phyloP scores from a whole-genome alignment of 2,888 invertebrate genomes.

The Gastracanthus pulcherrimus region DNA sequence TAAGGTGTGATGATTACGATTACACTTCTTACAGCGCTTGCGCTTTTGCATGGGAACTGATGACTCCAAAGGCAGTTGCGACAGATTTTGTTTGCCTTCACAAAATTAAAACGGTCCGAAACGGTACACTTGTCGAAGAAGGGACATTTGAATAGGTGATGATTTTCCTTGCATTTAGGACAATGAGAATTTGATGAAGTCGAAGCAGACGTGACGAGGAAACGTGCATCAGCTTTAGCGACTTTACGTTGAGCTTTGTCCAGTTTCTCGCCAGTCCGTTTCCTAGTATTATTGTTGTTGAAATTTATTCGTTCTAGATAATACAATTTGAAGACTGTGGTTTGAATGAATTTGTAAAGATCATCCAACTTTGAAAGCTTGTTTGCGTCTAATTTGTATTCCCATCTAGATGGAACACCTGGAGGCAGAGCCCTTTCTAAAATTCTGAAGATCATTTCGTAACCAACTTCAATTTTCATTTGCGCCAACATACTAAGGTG shows the following conservation, averaged over 20 bases:
- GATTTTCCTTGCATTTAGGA: background rate
- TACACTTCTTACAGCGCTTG: background rate
- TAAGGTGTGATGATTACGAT: conserved; percentile 2
- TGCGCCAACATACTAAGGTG: conserved; percentile 51
- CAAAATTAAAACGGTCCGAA: background rate
- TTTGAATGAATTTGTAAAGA: background rate
- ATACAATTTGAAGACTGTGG: too few relatives aligned
- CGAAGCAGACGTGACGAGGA: background rate
- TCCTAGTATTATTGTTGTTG: background rate
- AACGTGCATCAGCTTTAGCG: background rate
- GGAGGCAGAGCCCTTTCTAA: conserved; percentile 10
- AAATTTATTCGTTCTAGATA: too few relatives aligned
- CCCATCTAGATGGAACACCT: background rate
- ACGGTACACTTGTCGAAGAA: background rate
- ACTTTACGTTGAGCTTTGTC: background rate
- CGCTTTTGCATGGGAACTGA: background rate
- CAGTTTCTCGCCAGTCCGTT: background rate
- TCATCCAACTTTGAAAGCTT: background rate
- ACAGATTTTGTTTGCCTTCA: background rate
- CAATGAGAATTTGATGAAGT: background rate
- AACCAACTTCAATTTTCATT: conserved; percentile 40
- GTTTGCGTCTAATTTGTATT: background rate
- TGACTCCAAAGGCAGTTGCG: background rate
- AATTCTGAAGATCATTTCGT: conserved; percentile 46
- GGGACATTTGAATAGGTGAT: conserved; percentile 1